Evolutionary conservation across 2,888 invertebrate genomes (phyloP), one percentile per base, ranked within the genome.

Genomic region (Emmelina monodactyla): DNA sequence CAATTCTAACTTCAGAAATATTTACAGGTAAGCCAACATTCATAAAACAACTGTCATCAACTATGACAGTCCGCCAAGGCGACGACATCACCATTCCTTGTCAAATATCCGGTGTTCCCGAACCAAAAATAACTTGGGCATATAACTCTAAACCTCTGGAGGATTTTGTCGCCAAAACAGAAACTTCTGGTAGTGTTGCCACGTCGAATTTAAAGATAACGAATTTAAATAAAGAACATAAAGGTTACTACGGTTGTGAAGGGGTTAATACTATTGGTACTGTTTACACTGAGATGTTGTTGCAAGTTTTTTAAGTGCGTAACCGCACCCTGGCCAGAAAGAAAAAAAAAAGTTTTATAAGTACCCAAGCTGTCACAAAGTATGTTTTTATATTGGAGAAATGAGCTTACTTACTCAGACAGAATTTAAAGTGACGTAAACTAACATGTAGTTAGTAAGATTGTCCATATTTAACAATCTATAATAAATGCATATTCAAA

Each of bases 191-290:
- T 9, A 46, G 46, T 14, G 25, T 38, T 2, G 45, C 45, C 13
- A 47, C 52, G 9, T 55, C 55, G 1, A 58, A 60, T 1, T 45
- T 73, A 16, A 51, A 47, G n/a, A 58, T 75, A 5, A 57, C 52
- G 29, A 58, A 57, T 4, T 56, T 56, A 0, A 53, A 60, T 37
- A 58, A 60, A 15, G 35, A 37, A 1, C 63, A 70, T 37, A 48
- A 47, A 1, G 76, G 76, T 0, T 73, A 71, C 33, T 76, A 75
- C 32, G 76, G 69, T 1, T 76, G 76, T 42, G 45, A 39, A 13
- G 67, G 59, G 1, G 42, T 45, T 1, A 73, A 69, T 13, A 50
- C 53, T 3, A 38, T 61, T 16, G 73, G 69, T 0, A 48, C 54
- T 5, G 44, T 57, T 2, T 72, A 70, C 31, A 49, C 52, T 0